Evolutionary conservation across 2,113 vertebrate species (phyloP).

Genomic region (Podarcis muralis): DNA sequence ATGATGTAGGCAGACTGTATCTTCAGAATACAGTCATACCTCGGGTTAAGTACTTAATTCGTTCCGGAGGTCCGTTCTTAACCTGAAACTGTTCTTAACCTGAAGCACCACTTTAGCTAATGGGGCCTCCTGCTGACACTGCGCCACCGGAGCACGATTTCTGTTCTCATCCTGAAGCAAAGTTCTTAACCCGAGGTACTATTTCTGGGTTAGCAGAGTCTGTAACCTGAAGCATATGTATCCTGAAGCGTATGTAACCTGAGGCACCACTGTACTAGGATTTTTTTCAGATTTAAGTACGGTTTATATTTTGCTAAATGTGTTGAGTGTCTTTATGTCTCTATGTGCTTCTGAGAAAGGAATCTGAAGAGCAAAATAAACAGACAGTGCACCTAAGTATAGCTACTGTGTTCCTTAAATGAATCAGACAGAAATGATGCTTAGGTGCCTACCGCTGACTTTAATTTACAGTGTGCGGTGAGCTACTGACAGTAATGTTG

Average conservation of each 20-base stretch:
- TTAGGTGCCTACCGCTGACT: conserved; percentile 47
- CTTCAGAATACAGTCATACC: neutral
- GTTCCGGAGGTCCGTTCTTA: no score
- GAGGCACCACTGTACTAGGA: no score
- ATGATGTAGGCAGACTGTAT: neutral
- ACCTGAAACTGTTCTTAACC: no score
- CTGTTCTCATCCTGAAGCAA: no score
- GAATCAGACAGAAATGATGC: conserved; percentile 62
- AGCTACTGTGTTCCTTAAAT: conserved; percentile 68
- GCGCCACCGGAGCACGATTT: no score
- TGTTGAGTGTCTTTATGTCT: conserved; percentile 1
- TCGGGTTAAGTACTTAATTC: no score
- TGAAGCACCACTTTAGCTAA: no score
- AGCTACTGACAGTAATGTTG: conserved; percentile 68
- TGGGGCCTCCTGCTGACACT: no score
- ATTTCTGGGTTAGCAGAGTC: no score
- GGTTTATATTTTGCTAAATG: neutral
- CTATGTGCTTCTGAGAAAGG: neutral
- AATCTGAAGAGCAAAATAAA: neutral
- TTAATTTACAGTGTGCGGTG: conserved; percentile 68
- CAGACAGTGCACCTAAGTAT: conserved; percentile 31
- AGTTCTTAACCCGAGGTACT: no score
- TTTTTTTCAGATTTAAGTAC: neutral
- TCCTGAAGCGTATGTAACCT: no score
- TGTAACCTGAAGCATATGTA: no score